phyloP scores from a whole-genome alignment of 2,113 vertebrate genomes.

The Microtus pennsylvanicus region DNA sequence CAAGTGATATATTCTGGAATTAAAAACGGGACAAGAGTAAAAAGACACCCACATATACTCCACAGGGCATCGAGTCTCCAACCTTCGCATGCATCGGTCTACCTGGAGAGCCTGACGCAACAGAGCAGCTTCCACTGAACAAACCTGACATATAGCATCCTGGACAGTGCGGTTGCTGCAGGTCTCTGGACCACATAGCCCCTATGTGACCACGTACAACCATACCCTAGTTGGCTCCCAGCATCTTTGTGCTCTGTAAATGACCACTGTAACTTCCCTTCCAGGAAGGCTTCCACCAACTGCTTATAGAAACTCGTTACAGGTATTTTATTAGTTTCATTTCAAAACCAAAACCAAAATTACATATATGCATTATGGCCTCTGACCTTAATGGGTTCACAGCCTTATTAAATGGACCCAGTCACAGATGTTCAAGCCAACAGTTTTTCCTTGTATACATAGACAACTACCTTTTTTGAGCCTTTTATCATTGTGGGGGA shows the following conservation, averaged over 20 bases:
- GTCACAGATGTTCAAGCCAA: background rate
- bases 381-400: background rate
- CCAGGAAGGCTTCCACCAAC: background rate
- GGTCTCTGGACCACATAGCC: rapidly evolving
- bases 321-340: background rate
- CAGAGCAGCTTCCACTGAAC: rapidly evolving
- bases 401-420: background rate
- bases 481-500: background rate
- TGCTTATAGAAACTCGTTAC: background rate
- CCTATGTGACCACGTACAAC: too few species aligned
- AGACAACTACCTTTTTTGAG: background rate
- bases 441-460: background rate
- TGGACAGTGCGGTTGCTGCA: rapidly evolving
- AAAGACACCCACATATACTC: background rate
- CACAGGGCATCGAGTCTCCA: background rate
- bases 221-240: background rate
- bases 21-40: background rate
- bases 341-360: background rate
- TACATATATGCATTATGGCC: background rate
- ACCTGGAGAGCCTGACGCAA: background rate
- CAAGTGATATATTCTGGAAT: background rate
- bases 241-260: rapidly evolving
- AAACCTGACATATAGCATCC: background rate
- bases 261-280: background rate
- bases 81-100: background rate